Evolutionary conservation across 2,888 invertebrate species (phyloP).

Genomic region (Coleophora deauratella): DNA sequence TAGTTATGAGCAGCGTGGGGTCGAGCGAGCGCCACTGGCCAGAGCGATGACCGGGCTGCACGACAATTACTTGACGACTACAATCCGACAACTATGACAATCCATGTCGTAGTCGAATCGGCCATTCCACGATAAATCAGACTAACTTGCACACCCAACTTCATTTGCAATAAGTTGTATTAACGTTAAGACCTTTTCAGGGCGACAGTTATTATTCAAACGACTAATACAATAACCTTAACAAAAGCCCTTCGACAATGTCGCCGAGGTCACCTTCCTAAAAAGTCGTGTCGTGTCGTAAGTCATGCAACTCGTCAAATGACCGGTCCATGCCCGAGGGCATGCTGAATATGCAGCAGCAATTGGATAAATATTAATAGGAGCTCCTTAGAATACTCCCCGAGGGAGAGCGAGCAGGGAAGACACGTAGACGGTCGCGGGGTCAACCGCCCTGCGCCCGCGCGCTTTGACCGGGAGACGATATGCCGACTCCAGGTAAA

Average conservation of each 20-base stretch:
- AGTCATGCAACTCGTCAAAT: slow-evolving; percentile 28
- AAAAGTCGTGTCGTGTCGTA: slow-evolving; percentile 2
- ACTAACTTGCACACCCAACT: no score
- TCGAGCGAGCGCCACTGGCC: slow-evolving; percentile 12
- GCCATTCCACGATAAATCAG: no score
- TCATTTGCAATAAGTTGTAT: no score
- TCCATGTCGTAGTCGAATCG: no score
- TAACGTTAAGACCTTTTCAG: no score
- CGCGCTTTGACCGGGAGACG: slow-evolving; percentile 1
- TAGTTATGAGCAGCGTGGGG: slow-evolving; percentile 10
- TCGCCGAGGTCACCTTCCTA: background rate
- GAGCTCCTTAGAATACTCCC: slow-evolving; percentile 50
- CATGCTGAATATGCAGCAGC: slow-evolving; percentile 56
- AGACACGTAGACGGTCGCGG: slow-evolving; percentile 41
- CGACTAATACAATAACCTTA: no score
- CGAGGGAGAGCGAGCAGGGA: slow-evolving; percentile 40
- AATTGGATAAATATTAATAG: slow-evolving; percentile 54
- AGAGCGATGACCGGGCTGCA: slow-evolving; percentile 29
- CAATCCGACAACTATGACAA: no score
- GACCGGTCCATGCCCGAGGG: slow-evolving; percentile 61
- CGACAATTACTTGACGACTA: no score
- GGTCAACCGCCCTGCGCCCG: slow-evolving; percentile 45
- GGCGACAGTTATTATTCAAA: no score
- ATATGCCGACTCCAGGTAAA: no score
- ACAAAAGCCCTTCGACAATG: no score